A percentile compares a stretch with the other conserved stretches of the same genome.
Evolutionary conservation across 2,797 vertebrate genomes (phyloP).

Genomic region (Pseudotriccus pelzelni): DNA sequence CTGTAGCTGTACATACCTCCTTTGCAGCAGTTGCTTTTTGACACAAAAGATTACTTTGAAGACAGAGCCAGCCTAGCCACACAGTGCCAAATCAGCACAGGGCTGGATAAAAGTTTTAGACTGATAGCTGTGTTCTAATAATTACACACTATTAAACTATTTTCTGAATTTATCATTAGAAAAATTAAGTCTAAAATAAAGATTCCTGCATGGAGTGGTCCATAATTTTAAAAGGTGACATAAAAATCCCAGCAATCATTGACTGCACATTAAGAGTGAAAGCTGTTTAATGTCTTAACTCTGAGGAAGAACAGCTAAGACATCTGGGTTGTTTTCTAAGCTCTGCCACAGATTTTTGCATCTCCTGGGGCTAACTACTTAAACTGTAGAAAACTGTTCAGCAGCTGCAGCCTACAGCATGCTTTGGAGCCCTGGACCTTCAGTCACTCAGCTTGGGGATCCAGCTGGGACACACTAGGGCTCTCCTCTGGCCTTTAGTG

Average conservation of each 20-base stretch:
- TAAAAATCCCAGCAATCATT: neutral
- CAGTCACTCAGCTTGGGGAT: neutral
- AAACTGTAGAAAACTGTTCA: neutral
- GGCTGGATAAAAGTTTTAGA: neutral
- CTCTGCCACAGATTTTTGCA: neutral
- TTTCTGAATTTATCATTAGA: neutral
- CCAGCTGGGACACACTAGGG: neutral
- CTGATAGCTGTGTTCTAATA: neutral
- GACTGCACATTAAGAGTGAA: neutral
- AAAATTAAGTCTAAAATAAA: neutral
- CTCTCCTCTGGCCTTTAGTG: neutral
- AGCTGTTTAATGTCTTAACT: neutral
- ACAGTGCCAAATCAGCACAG: neutral
- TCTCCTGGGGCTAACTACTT: neutral
- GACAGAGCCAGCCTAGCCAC: neutral
- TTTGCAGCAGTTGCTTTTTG: neutral
- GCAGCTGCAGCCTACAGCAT: neutral
- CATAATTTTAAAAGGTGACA: neutral
- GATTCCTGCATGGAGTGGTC: neutral
- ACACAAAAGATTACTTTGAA: slow-evolving; percentile 36
- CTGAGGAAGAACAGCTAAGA: neutral
- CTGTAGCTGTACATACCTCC: neutral
- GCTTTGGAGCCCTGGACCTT: neutral
- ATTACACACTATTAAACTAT: neutral
- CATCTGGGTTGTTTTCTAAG: neutral